A percentile compares a stretch with the other conserved stretches of the same genome.
Conservation (phyloP, 2,888 invertebrate species). For the Seira musarum region DNA sequence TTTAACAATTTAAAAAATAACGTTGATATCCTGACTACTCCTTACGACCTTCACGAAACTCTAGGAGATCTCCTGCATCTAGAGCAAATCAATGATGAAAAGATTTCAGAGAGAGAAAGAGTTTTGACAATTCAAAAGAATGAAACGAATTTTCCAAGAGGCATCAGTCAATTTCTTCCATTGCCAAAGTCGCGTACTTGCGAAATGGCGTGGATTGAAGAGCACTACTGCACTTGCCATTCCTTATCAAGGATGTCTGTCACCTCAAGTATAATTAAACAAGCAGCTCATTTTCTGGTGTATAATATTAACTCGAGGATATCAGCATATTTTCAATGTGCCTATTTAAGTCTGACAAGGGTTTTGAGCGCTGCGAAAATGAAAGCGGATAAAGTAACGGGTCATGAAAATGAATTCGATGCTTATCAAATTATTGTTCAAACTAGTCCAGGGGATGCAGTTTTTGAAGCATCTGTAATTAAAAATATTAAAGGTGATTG, state of each 20-base stretch:
- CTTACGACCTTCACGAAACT: constrained; percentile 88
- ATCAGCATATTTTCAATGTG: constrained; percentile 76
- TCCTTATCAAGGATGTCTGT: too few relatives aligned
- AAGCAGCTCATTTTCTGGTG: constrained; percentile 79
- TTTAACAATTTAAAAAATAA: constrained; percentile 76
- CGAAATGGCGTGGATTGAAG: constrained; percentile 81
- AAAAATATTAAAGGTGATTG: constrained; percentile 28
- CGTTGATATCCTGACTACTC: constrained; percentile 79
- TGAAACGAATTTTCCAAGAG: constrained; percentile 72
- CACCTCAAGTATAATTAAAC: too few relatives aligned
- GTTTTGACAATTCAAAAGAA: constrained; percentile 18
- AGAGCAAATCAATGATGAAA: constrained; percentile 76
- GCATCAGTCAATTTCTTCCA: constrained; percentile 84
- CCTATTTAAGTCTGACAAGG: constrained; percentile 77
- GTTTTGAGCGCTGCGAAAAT: neutral
- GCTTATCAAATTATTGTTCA: constrained; percentile 37
- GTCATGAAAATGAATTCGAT: neutral
- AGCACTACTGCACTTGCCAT: constrained; percentile 93
- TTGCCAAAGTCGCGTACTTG: constrained; percentile 84
- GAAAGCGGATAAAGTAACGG: constrained; percentile 2
- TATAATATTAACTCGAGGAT: constrained; percentile 79
- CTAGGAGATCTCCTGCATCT: constrained; percentile 73
- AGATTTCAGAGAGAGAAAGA: neutral
- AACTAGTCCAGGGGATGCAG: constrained; percentile 78
- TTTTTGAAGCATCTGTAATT: constrained; percentile 80